A percentile compares a stretch with the other conserved stretches of the same genome.
phyloP scores from a whole-genome alignment of 23 tunicate species.

The Halocynthia roretzi region DNA sequence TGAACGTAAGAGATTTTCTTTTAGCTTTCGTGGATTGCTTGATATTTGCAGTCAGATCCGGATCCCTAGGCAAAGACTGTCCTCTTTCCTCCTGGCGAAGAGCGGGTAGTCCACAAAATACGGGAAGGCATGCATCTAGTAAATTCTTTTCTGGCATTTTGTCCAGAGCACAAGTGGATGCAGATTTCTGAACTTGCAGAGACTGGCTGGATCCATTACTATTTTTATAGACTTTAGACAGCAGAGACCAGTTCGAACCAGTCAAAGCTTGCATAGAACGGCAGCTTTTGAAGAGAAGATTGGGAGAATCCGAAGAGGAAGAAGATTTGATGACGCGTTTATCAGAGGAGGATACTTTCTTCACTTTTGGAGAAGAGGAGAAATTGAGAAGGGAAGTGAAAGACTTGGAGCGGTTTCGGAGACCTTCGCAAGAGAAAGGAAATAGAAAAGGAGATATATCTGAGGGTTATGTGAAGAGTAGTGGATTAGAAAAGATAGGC shows the following conservation, averaged over 20 bases:
- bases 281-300: neutral
- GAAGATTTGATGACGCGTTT: too few species aligned
- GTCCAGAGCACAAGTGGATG: neutral
- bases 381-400: constrained; percentile 11
- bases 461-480: too few species aligned
- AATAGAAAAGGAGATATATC: neutral
- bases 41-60: neutral
- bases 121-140: neutral
- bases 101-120: neutral
- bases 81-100: neutral
- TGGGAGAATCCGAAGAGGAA: neutral
- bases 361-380: constrained; percentile 1
- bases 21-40: neutral
- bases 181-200: neutral
- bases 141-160: neutral
- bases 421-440: constrained; percentile 2
- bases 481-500: neutral
- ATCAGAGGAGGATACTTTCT: neutral
- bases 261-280: neutral
- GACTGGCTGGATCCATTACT: neutral
- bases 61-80: neutral
- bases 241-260: constrained; percentile 13
- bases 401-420: constrained; percentile 4
- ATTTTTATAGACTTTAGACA: neutral
- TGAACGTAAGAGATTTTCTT: constrained; percentile 1